Percentiles rank a stretch among this genome's conserved stretches.
These are phyloP conservation scores for Cirrhinus mrigala DNA, from an alignment of 2,797 vertebrate genomes.

Conservation along the genomic window DNA sequence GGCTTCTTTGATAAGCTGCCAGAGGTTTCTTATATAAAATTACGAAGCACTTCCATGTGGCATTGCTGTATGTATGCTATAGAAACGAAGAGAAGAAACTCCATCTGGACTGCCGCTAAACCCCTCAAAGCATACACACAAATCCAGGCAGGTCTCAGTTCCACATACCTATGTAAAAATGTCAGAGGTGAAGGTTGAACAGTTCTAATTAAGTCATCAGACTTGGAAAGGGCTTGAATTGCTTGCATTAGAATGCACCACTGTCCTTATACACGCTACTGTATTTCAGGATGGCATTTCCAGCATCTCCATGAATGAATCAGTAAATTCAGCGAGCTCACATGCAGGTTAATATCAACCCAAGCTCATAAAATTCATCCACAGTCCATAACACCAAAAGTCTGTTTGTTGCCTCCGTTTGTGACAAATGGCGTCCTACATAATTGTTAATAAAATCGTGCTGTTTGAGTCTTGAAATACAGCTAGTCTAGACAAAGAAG, in stretches of 20 bases:
- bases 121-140: constrained; percentile 10
- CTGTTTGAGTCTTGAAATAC: constrained; percentile 16
- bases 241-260: constrained; percentile 1
- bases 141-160: background rate
- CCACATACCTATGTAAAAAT: constrained; percentile 2
- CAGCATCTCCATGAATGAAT: background rate
- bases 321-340: background rate
- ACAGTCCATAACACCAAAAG: background rate
- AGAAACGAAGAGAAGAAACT: background rate
- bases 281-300: constrained; percentile 8
- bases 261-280: background rate
- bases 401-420: constrained; percentile 29
- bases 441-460: constrained; percentile 24
- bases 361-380: background rate
- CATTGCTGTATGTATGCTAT: constrained; percentile 4
- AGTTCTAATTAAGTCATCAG: constrained; percentile 7
- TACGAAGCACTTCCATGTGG: constrained; percentile 49
- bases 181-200: constrained; percentile 21
- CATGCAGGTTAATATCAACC: background rate
- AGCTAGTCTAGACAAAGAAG: constrained; percentile 27
- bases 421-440: constrained; percentile 6
- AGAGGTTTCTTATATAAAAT: constrained; percentile 37
- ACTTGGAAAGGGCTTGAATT: constrained; percentile 6
- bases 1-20: constrained; percentile 38
- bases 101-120: constrained; percentile 12